Evolutionary conservation across 2,888 invertebrate genomes (phyloP).

Genomic region (Atherix ibis): DNA sequence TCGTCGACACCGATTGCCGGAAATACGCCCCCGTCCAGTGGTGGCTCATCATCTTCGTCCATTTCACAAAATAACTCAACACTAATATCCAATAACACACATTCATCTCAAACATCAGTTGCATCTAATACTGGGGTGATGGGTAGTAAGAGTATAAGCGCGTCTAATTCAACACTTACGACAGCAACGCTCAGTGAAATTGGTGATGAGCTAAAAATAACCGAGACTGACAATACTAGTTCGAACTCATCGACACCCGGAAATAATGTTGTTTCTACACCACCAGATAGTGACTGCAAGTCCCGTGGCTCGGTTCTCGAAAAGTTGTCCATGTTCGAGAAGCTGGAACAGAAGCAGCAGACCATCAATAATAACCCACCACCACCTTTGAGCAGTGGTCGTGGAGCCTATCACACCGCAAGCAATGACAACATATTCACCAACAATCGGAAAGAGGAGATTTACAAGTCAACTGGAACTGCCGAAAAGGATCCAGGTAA

Average conservation of each 20-base stretch:
- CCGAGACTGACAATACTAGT: constrained; percentile 19
- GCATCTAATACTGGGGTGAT: background rate
- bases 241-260: constrained; percentile 8
- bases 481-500: constrained; percentile 18
- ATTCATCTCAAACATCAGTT: constrained; percentile 15
- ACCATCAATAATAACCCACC: constrained; percentile 4
- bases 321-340: constrained; percentile 33
- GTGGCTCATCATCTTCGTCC: constrained; percentile 20
- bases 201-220: constrained; percentile 26
- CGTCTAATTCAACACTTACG: background rate
- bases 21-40: constrained; percentile 25
- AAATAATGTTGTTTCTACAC: constrained; percentile 4
- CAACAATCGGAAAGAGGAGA: constrained; percentile 15
- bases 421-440: constrained; percentile 13
- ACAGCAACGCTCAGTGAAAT: background rate
- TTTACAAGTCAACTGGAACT: constrained; percentile 11
- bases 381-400: constrained; percentile 3
- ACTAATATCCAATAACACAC: constrained; percentile 29
- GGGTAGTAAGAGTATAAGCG: background rate
- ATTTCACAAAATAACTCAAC: constrained; percentile 31
- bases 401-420: constrained; percentile 2
- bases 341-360: constrained; percentile 21
- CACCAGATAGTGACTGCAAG: constrained; percentile 24
- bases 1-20: constrained; percentile 13
- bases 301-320: constrained; percentile 31